These are phyloP conservation scores for Phataginus tetradactyla DNA, from an alignment of 2,797 vertebrate genomes.

Conservation along the genomic window DNA sequence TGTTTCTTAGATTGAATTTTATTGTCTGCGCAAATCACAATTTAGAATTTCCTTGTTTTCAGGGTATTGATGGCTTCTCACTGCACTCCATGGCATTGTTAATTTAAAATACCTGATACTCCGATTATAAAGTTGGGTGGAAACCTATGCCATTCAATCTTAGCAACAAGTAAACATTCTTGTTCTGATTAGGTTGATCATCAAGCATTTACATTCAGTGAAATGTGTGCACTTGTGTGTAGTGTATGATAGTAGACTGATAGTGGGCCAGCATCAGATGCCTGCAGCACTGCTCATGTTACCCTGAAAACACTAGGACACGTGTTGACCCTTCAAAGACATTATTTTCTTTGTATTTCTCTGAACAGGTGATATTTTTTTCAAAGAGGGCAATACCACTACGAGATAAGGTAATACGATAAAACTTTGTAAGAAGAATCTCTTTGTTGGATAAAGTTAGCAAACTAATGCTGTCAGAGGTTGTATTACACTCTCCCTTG, in stretches of 20 bases:
- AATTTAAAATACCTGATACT: neutral
- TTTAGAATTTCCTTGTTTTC: neutral
- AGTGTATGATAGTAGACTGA: neutral
- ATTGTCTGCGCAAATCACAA: neutral
- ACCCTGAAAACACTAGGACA: neutral
- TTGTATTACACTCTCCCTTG: neutral
- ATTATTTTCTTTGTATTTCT: constrained; percentile 18
- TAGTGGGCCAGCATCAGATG: neutral
- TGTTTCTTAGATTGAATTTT: neutral
- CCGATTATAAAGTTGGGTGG: neutral
- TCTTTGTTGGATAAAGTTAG: constrained; percentile 57
- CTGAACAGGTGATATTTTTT: neutral
- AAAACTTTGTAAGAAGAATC: neutral
- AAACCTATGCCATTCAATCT: neutral
- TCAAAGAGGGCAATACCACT: neutral
- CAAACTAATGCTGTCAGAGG: constrained; percentile 57
- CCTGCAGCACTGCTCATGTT: neutral
- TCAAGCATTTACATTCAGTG: neutral
- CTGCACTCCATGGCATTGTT: neutral
- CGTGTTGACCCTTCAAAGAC: neutral
- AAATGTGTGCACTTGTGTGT: neutral
- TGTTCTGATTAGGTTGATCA: neutral
- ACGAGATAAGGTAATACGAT: constrained; percentile 24
- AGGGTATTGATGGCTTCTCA: neutral
- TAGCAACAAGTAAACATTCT: neutral